Conservation (phyloP, 2,888 invertebrate species). For the Drosophila austrosaltans region DNA sequence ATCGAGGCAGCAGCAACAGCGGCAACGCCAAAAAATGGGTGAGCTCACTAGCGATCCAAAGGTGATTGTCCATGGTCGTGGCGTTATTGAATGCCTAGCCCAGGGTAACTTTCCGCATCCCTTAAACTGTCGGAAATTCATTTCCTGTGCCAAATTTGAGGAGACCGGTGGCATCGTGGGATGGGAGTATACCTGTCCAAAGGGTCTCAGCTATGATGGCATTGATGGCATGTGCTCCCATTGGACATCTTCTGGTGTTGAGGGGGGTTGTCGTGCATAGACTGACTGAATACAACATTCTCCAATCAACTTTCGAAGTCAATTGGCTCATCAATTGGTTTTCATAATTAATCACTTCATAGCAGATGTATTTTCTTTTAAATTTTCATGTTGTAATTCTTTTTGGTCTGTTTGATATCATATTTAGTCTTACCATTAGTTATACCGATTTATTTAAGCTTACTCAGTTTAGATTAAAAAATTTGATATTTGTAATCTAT, state of each 20-base stretch:
- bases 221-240: slow-evolving; percentile 94
- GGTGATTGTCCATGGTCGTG: slow-evolving; percentile 87
- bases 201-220: slow-evolving; percentile 93
- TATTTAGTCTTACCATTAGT: slow-evolving; percentile 4
- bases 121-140: slow-evolving; percentile 94
- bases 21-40: background rate
- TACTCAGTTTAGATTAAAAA: slow-evolving; percentile 17
- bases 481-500: slow-evolving; percentile 17
- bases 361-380: background rate
- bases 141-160: slow-evolving; percentile 93
- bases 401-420: slow-evolving; percentile 6
- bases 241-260: slow-evolving; percentile 89
- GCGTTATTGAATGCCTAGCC: slow-evolving; percentile 92
- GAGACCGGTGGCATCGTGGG: slow-evolving; percentile 91
- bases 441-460: background rate
- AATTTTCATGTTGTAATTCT: slow-evolving; percentile 45
- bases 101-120: slow-evolving; percentile 97
- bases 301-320: background rate
- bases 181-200: slow-evolving; percentile 95
- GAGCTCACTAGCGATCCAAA: slow-evolving; percentile 64
- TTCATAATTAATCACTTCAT: slow-evolving; percentile 7
- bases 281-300: slow-evolving; percentile 61
- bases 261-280: slow-evolving; percentile 88
- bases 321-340: slow-evolving; percentile 3
- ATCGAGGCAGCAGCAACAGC: background rate